A percentile compares a stretch with the other conserved stretches of the same genome.
phyloP scores from a whole-genome alignment of 1,140 invertebrate species.

The Calliopsis andreniformis region DNA sequence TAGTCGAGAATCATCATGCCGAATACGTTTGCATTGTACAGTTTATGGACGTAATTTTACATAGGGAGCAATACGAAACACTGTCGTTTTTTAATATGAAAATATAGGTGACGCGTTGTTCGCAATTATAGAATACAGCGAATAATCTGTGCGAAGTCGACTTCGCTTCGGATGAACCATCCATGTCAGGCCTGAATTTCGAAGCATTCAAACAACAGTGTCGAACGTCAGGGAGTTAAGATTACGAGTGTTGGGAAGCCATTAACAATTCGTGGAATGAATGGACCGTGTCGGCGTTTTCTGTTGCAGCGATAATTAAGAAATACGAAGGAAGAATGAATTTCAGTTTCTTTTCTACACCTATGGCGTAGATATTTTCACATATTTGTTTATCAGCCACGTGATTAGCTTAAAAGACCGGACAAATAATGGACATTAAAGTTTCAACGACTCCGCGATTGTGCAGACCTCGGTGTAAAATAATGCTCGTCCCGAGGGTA shows the following conservation, averaged over 20 bases:
- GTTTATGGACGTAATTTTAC: background rate
- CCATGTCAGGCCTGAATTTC: slow-evolving; percentile 66
- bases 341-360: background rate
- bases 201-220: slow-evolving; percentile 71
- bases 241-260: slow-evolving; percentile 41
- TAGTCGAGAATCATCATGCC: slow-evolving; percentile 12
- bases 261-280: slow-evolving; percentile 67
- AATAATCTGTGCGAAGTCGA: slow-evolving; percentile 22
- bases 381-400: background rate
- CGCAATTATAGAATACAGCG: background rate
- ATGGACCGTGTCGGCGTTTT: slow-evolving; percentile 56
- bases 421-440: background rate
- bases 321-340: slow-evolving; percentile 34
- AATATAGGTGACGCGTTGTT: too few species aligned
- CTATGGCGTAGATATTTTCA: background rate
- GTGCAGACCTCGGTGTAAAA: background rate
- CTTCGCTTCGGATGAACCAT: slow-evolving; percentile 55
- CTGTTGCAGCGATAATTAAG: slow-evolving; percentile 58
- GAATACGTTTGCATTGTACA: background rate
- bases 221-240: slow-evolving; percentile 38
- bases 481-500: background rate
- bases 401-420: background rate
- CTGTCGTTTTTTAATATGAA: too few species aligned
- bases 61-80: too few species aligned
- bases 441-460: background rate